Base-by-base conservation (phyloP, 2,113 vertebrate genomes). In the Mustela lutreola region DNA sequence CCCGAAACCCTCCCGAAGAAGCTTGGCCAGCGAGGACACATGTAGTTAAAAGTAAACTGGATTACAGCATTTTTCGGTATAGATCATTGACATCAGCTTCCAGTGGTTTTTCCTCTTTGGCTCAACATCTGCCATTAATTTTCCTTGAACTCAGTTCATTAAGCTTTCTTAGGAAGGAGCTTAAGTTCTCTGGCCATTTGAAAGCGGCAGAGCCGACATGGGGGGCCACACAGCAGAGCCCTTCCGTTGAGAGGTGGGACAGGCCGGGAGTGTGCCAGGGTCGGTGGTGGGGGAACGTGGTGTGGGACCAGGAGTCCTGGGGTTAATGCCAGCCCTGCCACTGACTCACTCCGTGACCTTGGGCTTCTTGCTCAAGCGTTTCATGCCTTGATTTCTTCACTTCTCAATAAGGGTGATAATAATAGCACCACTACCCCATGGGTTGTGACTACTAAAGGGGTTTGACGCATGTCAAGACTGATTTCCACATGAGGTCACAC, bases 401-500 rank as follows among this genome's bases (percentile, higher is more conserved):
- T 70, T 65, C 45, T 89, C 19, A 22, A 5, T 39, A n/a, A 14
- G 22, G 60, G 24, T 58, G 39, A 45, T 36, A 65, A 60, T 10
- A 12, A 58, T 14, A 84, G n/a, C 85, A 70, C 36, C 42, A 15
- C 19, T 18, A 33, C 36, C 19, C 5, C 2, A 31, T 85, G 15
- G 18, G 7, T 7, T 63, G 11, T 39, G 50, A 22, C 60, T 39
- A 8, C 60, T 45, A n/a, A 42, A 11, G 62, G 11, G 1, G 33
- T 53, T 42, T 73, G 82, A 75, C 0, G 7, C 73, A 26, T 4
- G 83, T 48, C 16, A 26, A n/a, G 58, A 33, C 7, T 7, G 1
- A 16, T n/a, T 28, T 58, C 58, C 42, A 12, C 26, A 33, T 4
- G 26, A 16, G 67, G 21, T 14, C 6, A 0, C 58, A 0, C 0